These are phyloP conservation scores for Aplysina aerophoba DNA, from an alignment of 37 sponge, comb jelly and placozoan genomes.

Conservation along the genomic window DNA sequence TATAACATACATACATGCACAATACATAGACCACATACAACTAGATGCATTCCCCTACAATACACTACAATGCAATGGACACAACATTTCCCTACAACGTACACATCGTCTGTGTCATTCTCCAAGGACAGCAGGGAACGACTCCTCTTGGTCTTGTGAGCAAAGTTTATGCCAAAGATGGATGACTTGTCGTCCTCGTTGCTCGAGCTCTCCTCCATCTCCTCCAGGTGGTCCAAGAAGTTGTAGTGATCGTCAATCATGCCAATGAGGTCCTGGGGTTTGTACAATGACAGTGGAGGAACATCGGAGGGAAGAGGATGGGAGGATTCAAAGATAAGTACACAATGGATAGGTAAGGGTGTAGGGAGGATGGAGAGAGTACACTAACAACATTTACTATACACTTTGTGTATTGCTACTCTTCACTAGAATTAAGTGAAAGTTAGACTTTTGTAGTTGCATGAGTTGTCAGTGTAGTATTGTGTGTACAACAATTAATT, in stretches of 20 bases:
- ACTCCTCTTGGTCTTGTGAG: not conserved
- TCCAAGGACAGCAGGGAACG: not conserved
- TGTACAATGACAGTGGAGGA: not conserved
- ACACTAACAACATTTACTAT: too few species aligned
- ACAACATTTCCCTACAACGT: not conserved
- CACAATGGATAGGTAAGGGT: too few species aligned
- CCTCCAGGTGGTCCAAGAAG: slow-evolving; percentile 66
- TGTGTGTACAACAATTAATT: too few species aligned
- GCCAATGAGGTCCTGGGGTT: not conserved
- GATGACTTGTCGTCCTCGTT: slow-evolving; percentile 37
- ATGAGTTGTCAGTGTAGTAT: too few species aligned
- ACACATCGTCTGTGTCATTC: not conserved
- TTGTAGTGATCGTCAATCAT: slow-evolving; percentile 62
- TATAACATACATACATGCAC: too few species aligned
- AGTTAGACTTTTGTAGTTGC: too few species aligned
- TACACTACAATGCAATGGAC: too few species aligned
- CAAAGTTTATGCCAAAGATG: not conserved
- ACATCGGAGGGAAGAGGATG: not conserved
- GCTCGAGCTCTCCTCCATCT: slow-evolving; percentile 61
- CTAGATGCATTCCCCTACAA: too few species aligned
- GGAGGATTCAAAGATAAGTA: not conserved
- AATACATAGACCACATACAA: too few species aligned
- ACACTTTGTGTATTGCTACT: too few species aligned
- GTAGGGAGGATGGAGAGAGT: too few species aligned
- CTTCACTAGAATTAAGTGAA: too few species aligned